Conservation (phyloP, 2,888 invertebrate genomes). For the Leistus spinibarbis region DNA sequence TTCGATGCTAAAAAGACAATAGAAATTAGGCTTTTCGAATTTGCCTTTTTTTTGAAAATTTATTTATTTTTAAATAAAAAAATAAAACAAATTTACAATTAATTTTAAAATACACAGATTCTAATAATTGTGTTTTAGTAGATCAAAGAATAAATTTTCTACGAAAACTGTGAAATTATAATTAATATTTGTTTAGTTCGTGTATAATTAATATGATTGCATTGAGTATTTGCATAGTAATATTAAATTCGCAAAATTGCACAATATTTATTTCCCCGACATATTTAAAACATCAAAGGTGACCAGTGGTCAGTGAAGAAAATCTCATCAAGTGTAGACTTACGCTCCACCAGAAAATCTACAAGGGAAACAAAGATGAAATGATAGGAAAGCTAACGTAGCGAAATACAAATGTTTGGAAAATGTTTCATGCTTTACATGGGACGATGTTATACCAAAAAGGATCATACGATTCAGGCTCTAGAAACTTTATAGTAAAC, state of each 20-base stretch:
- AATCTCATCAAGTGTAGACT: conserved; percentile 2
- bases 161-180: neutral
- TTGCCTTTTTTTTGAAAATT: too few relatives aligned
- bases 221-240: neutral
- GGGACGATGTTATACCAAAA: conserved; percentile 18
- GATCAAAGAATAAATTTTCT: neutral
- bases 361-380: neutral
- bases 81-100: too few relatives aligned
- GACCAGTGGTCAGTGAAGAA: conserved; percentile 31
- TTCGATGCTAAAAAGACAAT: too few relatives aligned
- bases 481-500: neutral
- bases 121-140: neutral
- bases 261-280: conserved; percentile 23
- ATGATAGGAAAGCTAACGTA: conserved; percentile 6
- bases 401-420: neutral
- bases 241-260: neutral
- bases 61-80: too few relatives aligned
- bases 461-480: conserved; percentile 1
- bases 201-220: neutral
- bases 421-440: conserved; percentile 1
- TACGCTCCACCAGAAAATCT: conserved; percentile 4
- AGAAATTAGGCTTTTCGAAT: too few relatives aligned
- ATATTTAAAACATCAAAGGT: conserved; percentile 27
- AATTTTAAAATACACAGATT: neutral
- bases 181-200: neutral